Evolutionary conservation across 1,140 invertebrate species (phyloP), one percentile per base, ranked within the genome.

Genomic region (Pollicipes pollicipes): DNA sequence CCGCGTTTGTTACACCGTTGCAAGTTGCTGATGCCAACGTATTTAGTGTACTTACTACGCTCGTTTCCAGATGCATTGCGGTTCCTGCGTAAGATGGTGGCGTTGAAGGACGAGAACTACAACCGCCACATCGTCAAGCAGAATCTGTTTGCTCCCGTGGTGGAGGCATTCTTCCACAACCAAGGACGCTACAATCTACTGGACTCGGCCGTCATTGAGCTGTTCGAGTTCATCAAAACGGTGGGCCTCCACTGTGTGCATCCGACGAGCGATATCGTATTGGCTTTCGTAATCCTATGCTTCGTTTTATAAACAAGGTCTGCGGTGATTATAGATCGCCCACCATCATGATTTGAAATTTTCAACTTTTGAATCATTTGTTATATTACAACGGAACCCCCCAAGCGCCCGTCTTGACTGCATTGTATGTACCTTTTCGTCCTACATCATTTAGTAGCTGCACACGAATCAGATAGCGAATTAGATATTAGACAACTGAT

Each of bases 171-270:
- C 79, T 87, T 93, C 77, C 86, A 88, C 76, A 99, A 99, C 82
- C 96, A 97, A 80, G 91, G 93, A 74, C 87, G 93, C 78, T 99
- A 99, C 80, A 99, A 99, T 83, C 86, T 99, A 70, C 82, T 99
- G 70, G 97, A 99, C 81, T 99, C 97, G 26, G 96, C 97, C 72
- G 95, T 99, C 78, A 85, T 99, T 78, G 97, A 99, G 84, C 87
- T 99, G 82, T 99, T 99, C 84, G 97, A 99, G 82, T 99, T 96
- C 82, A 97, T 99, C 71, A 94, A 92, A 85, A 79, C 90, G 80
- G 85, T 87, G 79, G 82, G 79, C 78, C 64, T n/a, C n/a, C n/a
- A 26, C 16, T 66, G 24, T 21, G 70, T 26, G n/a, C 63, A 64
- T 26, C n/a, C 26, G n/a, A 64, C 26, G n/a, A 64, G n/a, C 63